phyloP scores from a whole-genome alignment of 2,888 invertebrate genomes.

The Malachius bipustulatus region DNA sequence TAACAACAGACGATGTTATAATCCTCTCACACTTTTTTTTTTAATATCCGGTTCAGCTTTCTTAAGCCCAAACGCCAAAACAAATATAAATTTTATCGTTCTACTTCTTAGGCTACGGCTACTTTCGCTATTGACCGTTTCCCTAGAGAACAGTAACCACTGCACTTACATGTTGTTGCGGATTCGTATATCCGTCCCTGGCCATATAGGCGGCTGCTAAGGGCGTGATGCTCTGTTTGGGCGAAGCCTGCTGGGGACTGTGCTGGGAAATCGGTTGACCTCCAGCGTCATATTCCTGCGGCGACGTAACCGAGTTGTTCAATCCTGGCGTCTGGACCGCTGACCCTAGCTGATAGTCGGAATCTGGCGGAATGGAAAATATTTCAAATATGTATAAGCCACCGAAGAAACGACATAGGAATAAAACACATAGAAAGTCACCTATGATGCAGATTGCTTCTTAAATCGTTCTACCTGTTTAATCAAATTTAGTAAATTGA shows the following conservation, averaged over 20 bases:
- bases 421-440: too few relatives aligned
- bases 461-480: too few relatives aligned
- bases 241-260: constrained; percentile 11
- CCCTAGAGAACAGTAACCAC: too few relatives aligned
- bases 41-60: too few relatives aligned
- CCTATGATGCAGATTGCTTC: too few relatives aligned
- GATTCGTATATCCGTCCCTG: constrained; percentile 32
- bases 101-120: too few relatives aligned
- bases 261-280: constrained; percentile 18
- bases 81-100: too few relatives aligned
- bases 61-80: too few relatives aligned
- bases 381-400: background rate
- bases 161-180: constrained; percentile 35
- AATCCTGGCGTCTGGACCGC: constrained; percentile 54
- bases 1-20: too few relatives aligned
- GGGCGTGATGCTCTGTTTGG: constrained; percentile 28
- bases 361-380: too few relatives aligned
- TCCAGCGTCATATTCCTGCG: constrained; percentile 29
- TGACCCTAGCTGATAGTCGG: constrained; percentile 61
- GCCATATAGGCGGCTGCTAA: constrained; percentile 36
- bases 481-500: too few relatives aligned
- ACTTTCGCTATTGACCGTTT: constrained; percentile 1
- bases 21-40: too few relatives aligned
- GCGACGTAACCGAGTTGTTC: constrained; percentile 34
- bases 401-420: background rate